A percentile compares a stretch with the other conserved stretches of the same genome.
Evolutionary conservation across 2,797 vertebrate genomes (phyloP).

Genomic region (Clamator glandarius): DNA sequence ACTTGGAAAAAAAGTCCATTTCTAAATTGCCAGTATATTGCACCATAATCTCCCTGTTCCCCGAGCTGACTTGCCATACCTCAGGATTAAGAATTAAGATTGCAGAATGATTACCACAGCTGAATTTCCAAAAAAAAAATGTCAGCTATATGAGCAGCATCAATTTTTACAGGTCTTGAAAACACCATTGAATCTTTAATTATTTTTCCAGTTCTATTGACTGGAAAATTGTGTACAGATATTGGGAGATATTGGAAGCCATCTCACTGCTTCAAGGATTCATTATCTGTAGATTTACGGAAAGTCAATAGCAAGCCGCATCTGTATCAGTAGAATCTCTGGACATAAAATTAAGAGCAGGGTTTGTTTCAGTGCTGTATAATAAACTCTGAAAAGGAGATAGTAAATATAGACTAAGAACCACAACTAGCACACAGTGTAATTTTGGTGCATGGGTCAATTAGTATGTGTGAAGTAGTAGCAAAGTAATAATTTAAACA

Average conservation of each 20-base stretch:
- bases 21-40: neutral
- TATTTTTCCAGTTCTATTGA: neutral
- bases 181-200: accelerated
- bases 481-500: constrained; percentile 58
- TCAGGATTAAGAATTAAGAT: neutral
- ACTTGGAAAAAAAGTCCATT: neutral
- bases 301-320: neutral
- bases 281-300: neutral
- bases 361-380: constrained; percentile 5
- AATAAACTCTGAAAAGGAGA: neutral
- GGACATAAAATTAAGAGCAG: neutral
- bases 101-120: neutral
- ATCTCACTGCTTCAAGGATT: neutral
- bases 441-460: constrained; percentile 63
- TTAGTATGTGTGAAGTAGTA: constrained; percentile 45
- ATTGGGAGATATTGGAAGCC: neutral
- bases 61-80: neutral
- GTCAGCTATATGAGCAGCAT: neutral
- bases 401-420: constrained; percentile 7
- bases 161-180: neutral
- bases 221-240: neutral
- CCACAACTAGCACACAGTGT: neutral
- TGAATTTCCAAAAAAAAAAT: neutral
- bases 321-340: neutral
- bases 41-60: neutral